Conservation (phyloP, 1,140 invertebrate species). For the Cherax quadricarinatus region DNA sequence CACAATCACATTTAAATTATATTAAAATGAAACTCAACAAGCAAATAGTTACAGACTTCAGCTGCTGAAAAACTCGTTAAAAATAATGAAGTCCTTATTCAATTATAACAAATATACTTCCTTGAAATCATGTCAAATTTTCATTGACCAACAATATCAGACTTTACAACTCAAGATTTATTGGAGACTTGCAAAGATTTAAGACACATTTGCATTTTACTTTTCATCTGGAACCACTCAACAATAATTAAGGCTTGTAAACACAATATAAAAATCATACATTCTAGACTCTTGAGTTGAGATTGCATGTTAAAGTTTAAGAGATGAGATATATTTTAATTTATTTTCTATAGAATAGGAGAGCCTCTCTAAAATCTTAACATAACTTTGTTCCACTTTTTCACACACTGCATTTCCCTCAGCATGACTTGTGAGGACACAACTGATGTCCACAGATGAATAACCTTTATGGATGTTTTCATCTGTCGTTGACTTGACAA, state of each 20-base stretch:
- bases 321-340: conserved; percentile 45
- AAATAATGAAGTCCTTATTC: not conserved
- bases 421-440: not conserved
- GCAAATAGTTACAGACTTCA: conserved; percentile 20
- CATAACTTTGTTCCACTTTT: conserved; percentile 35
- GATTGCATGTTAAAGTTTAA: conserved; percentile 39
- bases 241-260: not conserved
- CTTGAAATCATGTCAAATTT: not conserved
- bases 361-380: conserved; percentile 35
- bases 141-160: not conserved
- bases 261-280: not conserved
- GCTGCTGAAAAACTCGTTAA: conserved; percentile 6
- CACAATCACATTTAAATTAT: not conserved
- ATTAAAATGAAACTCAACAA: conserved; percentile 17
- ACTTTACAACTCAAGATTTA: not conserved
- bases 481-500: conserved; percentile 1
- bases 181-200: not conserved
- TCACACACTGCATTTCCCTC: conserved; percentile 3
- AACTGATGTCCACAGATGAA: conserved; percentile 18
- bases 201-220: conserved; percentile 10
- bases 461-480: conserved; percentile 7
- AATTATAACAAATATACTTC: not conserved
- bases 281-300: not conserved
- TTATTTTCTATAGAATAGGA: conserved; percentile 44
- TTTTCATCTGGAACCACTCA: not conserved